A percentile compares a stretch with the other conserved stretches of the same genome.
Conservation (phyloP, 2,797 vertebrate genomes). For the Podargus strigoides region DNA sequence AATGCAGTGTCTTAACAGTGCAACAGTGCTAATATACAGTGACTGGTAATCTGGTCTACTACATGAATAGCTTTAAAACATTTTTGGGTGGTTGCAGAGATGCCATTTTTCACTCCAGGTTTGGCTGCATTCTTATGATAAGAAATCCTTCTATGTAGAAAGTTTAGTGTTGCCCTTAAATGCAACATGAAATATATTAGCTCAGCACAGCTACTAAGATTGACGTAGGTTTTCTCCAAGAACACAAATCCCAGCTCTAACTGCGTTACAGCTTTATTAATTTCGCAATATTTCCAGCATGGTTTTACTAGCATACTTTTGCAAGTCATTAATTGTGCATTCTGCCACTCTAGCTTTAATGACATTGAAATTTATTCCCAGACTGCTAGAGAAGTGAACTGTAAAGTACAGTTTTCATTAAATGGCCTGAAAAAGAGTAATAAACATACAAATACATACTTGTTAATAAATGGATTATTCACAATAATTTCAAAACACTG, state of each 20-base stretch:
- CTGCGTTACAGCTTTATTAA: conserved; percentile 3
- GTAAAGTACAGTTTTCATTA: conserved; percentile 59
- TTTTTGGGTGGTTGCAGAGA: background rate
- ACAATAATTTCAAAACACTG: conserved; percentile 10
- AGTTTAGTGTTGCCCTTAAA: background rate
- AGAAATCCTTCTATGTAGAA: background rate
- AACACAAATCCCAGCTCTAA: background rate
- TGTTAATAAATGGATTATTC: conserved; percentile 47
- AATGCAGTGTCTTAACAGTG: background rate
- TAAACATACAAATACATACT: conserved; percentile 44
- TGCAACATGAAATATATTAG: background rate
- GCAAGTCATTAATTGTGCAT: conserved; percentile 64
- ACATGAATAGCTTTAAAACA: background rate
- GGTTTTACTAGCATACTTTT: conserved; percentile 54
- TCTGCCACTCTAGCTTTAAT: conserved; percentile 53
- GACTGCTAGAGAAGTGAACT: conserved; percentile 64
- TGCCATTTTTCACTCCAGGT: background rate
- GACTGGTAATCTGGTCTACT: background rate
- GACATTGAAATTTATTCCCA: conserved; percentile 59
- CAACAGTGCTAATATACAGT: background rate
- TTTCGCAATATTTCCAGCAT: background rate
- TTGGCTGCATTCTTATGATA: background rate
- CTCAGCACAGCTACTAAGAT: background rate
- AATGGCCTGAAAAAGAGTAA: conserved; percentile 45
- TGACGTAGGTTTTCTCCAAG: background rate